Conservation (phyloP, 2,113 vertebrate species). For the Corynorhinus townsendii region DNA sequence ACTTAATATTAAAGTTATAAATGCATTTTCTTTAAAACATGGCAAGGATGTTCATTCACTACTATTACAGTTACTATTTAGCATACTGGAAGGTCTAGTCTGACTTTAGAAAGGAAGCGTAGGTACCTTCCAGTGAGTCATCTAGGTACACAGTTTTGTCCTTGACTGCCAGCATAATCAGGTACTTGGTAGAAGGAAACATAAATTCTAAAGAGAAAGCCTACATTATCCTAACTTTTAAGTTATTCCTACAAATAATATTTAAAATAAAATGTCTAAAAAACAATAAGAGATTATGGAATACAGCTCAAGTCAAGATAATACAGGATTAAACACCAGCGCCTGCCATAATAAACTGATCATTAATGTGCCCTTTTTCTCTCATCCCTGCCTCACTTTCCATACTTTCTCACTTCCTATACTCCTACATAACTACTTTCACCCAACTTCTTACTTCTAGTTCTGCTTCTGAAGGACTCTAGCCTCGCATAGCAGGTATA, state of each 20-base stretch:
- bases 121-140: not conserved
- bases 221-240: not conserved
- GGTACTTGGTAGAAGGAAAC: not conserved
- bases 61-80: not conserved
- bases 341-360: not conserved
- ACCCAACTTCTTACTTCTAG: not conserved
- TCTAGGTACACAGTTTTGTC: not conserved
- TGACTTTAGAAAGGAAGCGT: not conserved
- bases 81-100: not conserved
- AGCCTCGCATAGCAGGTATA: not conserved
- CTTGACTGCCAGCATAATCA: not conserved
- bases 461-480: not conserved
- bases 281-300: not conserved
- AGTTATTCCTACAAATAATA: not conserved
- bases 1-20: not conserved
- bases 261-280: not conserved
- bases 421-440: not conserved
- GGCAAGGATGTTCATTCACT: not conserved
- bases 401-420: not conserved
- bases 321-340: not conserved
- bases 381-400: not conserved
- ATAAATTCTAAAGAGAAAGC: not conserved
- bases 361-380: not conserved
- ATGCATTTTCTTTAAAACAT: conserved; percentile 35
- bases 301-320: not conserved